Conservation (phyloP, 1,140 invertebrate genomes). For the Listronotus bonariensis region DNA sequence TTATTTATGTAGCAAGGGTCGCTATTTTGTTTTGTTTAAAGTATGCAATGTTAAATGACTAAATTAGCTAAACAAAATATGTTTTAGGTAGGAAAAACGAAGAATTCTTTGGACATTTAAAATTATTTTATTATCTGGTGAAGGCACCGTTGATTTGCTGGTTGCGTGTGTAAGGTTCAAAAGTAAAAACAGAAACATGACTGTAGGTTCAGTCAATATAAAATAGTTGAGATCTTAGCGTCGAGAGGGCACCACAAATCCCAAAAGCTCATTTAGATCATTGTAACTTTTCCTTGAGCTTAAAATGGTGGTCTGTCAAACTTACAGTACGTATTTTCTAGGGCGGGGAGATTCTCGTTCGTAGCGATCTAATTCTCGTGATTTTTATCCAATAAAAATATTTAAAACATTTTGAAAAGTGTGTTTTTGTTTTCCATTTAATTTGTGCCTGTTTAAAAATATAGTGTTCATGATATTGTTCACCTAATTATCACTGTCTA, state of each 20-base stretch:
- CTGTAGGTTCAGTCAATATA: not conserved
- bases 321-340: slow-evolving; percentile 40
- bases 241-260: not conserved
- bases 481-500: slow-evolving; percentile 16
- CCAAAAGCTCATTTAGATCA: not conserved
- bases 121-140: too few relatives aligned
- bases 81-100: too few relatives aligned
- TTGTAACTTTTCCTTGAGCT: slow-evolving; percentile 12
- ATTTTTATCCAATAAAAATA: not conserved
- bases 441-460: slow-evolving; percentile 6
- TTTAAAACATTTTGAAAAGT: not conserved
- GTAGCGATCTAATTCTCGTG: slow-evolving; percentile 35
- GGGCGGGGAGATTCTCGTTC: slow-evolving; percentile 47
- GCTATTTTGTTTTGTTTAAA: too few relatives aligned
- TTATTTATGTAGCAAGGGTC: too few relatives aligned
- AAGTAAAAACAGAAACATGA: not conserved
- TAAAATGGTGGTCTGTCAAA: slow-evolving; percentile 56
- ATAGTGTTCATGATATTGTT: slow-evolving; percentile 1
- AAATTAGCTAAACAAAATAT: too few relatives aligned
- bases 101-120: too few relatives aligned
- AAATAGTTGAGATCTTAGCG: not conserved
- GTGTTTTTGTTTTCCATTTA: slow-evolving; percentile 9
- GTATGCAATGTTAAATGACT: too few relatives aligned
- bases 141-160: too few relatives aligned
- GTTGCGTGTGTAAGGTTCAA: not conserved